Evolutionary conservation across 2,888 invertebrate genomes (phyloP), one percentile per base, ranked within the genome.

Genomic region (Drosophila prostipennis): DNA sequence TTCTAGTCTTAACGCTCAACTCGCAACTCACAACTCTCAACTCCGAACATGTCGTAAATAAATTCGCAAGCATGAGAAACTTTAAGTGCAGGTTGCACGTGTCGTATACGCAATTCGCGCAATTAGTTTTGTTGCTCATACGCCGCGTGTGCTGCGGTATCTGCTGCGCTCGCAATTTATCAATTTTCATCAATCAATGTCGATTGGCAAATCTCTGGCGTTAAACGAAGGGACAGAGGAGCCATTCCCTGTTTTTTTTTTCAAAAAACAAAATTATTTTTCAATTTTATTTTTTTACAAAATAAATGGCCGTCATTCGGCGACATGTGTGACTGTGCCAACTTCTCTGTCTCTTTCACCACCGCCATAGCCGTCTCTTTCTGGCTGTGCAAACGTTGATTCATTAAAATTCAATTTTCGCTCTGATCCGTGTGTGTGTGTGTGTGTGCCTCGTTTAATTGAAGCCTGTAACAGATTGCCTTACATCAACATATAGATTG

Each of bases 161-260:
- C 53, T 39, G 45, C 45, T 14, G 13, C 26, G 37, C 48, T 63
- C 77, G 68, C 68, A 79, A 72, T 75, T 79, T 75, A 71, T 74
- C 65, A 70, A 76, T 78, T 79, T 86, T 75, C 89, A 88, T 88
- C 89, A 88, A 86, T 88, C 83, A 83, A 83, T 83, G 87, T 88
- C 80, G 59, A 60, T 76, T 53, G 73, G 63, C 56, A 72, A 82
- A 81, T 70, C 82, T 61, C 53, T 75, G 67, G 64, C 75, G 52
- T 68, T 76, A 59, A 76, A 68, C 53, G 37, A 48, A 40, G 34
- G 53, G 26, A 29, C 51, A 46, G 36, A 72, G 46, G n/a, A 23
- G 32, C 32, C 32, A 34, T 10, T 34, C 10, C 32, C 3, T n/a
- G 34, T 32, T 34, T 45, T 19, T 55, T 16, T 23, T 51, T n/a